These are phyloP conservation scores for Zygogramma bicolorata DNA, from an alignment of 2,888 invertebrate genomes.

Conservation along the genomic window DNA sequence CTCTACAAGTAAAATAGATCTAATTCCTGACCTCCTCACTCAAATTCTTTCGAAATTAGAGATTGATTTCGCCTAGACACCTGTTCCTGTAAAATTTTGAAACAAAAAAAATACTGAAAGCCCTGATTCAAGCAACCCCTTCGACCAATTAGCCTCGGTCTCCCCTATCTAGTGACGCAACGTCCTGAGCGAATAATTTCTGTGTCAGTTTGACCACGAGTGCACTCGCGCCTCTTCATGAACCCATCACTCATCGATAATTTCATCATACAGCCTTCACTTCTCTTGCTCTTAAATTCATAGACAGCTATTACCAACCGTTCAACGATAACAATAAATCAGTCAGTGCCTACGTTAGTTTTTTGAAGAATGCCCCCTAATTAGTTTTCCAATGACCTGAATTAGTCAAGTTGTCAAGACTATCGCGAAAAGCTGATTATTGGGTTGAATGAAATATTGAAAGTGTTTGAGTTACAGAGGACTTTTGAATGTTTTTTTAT, in stretches of 20 bases:
- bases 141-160: background rate
- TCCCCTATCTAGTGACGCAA: background rate
- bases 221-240: slow-evolving; percentile 11
- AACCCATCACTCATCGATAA: slow-evolving; percentile 8
- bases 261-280: slow-evolving; percentile 2
- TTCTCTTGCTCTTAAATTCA: slow-evolving; percentile 1
- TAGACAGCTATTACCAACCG: background rate
- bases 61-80: no score
- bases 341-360: background rate
- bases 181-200: slow-evolving; percentile 12
- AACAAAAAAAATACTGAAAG: no score
- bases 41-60: no score
- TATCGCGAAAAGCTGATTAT: background rate
- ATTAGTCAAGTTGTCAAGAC: slow-evolving; percentile 2
- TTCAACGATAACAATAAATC: background rate
- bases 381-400: slow-evolving; percentile 4
- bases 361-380: background rate
- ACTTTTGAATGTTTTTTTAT: background rate
- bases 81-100: no score
- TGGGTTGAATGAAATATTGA: background rate
- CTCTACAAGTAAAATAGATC: no score
- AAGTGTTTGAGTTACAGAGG: background rate
- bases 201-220: slow-evolving; percentile 20
- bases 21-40: no score
- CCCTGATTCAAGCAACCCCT: background rate